Evolutionary conservation across 2,888 invertebrate species (phyloP).

Genomic region (Eumacrocentrus americanus): DNA sequence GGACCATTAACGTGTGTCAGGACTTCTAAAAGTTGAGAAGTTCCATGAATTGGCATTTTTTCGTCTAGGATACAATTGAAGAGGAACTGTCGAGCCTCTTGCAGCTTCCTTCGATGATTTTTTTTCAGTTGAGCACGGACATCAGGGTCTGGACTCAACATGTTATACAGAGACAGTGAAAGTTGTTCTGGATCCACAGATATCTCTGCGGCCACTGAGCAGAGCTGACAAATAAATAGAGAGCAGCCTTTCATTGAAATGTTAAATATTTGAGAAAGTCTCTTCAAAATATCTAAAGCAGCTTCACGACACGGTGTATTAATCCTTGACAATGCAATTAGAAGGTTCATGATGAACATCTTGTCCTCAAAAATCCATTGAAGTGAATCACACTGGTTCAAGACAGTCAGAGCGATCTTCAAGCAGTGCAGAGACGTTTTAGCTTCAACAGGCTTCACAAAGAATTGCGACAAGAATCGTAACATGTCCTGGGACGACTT

Average conservation of each 20-base stretch:
- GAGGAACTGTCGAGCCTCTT: constrained; percentile 43
- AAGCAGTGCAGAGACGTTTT: constrained; percentile 51
- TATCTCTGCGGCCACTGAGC: constrained; percentile 67
- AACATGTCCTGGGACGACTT: constrained; percentile 45
- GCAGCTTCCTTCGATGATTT: constrained; percentile 40
- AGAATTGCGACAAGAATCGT: constrained; percentile 52
- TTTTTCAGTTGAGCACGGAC: constrained; percentile 50
- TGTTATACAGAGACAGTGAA: constrained; percentile 68
- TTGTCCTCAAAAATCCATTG: constrained; percentile 52
- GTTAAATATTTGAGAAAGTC: constrained; percentile 60
- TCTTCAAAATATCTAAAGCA: constrained; percentile 65
- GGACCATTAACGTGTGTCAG: constrained; percentile 63
- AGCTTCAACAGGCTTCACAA: constrained; percentile 47
- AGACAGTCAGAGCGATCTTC: constrained; percentile 56
- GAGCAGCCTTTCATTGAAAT: constrained; percentile 47
- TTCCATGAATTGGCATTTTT: constrained; percentile 62
- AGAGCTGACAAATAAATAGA: constrained; percentile 62
- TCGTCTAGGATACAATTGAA: constrained; percentile 58
- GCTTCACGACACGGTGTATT: constrained; percentile 65
- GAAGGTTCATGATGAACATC: constrained; percentile 61
- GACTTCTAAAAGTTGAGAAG: constrained; percentile 63
- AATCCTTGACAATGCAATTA: constrained; percentile 68
- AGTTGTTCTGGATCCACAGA: constrained; percentile 72
- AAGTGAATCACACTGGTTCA: constrained; percentile 48
- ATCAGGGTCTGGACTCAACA: constrained; percentile 66